Percentiles rank a stretch among this genome's conserved stretches.
phyloP scores from a whole-genome alignment of 2,113 vertebrate species.

The Phainopepla nitens region DNA sequence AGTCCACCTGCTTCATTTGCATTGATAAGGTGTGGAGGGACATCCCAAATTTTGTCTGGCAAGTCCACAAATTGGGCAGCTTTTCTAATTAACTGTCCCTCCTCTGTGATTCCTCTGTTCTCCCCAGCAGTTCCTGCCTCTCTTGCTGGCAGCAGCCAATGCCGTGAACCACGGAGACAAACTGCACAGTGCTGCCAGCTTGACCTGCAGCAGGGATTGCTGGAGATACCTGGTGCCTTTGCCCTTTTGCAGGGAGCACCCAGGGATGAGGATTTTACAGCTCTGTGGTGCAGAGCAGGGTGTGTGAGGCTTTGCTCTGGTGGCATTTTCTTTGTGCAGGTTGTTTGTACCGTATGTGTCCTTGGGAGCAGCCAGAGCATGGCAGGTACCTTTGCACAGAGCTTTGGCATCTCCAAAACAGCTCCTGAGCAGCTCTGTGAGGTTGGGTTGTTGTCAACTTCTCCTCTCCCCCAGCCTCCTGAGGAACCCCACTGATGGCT shows the following conservation, averaged over 20 bases:
- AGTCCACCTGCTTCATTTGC: not conserved
- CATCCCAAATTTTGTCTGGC: not conserved
- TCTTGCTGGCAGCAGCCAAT: constrained; percentile 8
- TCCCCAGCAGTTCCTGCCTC: not conserved
- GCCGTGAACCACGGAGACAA: not conserved
- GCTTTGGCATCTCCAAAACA: not conserved
- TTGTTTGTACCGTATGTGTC: not conserved
- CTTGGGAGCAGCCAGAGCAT: not conserved
- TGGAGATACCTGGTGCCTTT: not conserved
- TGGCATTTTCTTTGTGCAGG: not conserved
- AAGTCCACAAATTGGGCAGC: not conserved
- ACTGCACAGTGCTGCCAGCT: not conserved
- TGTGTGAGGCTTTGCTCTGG: not conserved
- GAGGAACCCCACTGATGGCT: not conserved
- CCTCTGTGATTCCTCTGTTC: not conserved
- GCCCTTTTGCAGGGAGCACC: not conserved
- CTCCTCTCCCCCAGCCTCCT: not conserved
- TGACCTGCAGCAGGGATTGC: not conserved
- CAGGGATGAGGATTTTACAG: not conserved
- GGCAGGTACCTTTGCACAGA: not conserved
- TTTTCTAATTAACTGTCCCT: not conserved
- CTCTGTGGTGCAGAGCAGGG: not conserved
- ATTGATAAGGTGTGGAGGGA: not conserved
- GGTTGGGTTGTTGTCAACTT: not conserved
- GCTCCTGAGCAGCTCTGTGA: not conserved